phyloP scores from a whole-genome alignment of 2,888 invertebrate species.

The Monoplex corrugatus region DNA sequence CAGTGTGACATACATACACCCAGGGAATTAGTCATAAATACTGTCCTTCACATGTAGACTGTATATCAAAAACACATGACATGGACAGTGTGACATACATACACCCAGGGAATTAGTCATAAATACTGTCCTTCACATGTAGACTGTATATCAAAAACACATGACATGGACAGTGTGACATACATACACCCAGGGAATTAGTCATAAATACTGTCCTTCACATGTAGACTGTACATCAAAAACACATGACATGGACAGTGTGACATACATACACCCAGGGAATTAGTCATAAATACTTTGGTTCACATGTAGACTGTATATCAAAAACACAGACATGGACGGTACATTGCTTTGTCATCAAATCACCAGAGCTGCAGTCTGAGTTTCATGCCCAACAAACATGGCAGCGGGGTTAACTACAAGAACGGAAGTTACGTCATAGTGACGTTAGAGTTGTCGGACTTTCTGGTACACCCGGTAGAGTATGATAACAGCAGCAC shows the following conservation, averaged over 20 bases:
- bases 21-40: background rate
- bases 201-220: too few species aligned
- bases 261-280: background rate
- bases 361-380: background rate
- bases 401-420: background rate
- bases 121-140: background rate
- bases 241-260: background rate
- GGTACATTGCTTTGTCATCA: background rate
- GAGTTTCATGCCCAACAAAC: constrained; percentile 12
- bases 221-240: background rate
- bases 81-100: background rate
- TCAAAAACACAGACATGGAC: too few species aligned
- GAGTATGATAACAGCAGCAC: background rate
- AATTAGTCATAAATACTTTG: background rate
- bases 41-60: background rate
- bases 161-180: background rate
- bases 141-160: too few species aligned
- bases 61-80: background rate
- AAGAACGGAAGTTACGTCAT: constrained; percentile 35
- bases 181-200: too few species aligned
- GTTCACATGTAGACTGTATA: too few species aligned
- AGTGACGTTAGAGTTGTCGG: constrained; percentile 11
- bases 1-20: background rate
- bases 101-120: background rate
- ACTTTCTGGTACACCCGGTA: constrained; percentile 19